Base-by-base conservation (phyloP, 2,113 vertebrate genomes). In the Cyanistes caeruleus region DNA sequence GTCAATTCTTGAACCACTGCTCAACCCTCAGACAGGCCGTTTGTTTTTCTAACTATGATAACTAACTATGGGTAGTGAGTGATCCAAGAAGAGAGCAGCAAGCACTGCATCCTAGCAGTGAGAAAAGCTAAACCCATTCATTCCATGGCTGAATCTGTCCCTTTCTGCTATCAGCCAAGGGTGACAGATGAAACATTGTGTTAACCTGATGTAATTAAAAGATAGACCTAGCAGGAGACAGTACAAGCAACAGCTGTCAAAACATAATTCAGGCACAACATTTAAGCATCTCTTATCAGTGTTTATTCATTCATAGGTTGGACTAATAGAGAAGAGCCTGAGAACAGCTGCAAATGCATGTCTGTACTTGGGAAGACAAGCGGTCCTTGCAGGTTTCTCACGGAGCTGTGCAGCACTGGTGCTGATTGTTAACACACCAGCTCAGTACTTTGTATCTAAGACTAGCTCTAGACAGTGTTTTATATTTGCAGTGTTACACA, bases 191-290 rank as follows among this genome's bases (percentile, higher is more conserved):
- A 95, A 90, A 95, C 90, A 89, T 22, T 64, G 65, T 87, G 88
- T 84, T 87, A 93, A 93, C 73, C 52, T 87, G 85, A 96, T 96
- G 46, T 76, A 96, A 96, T 96, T 93, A 97, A 92, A 95, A 96
- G 93, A 95, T 51, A 96, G 92, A 69, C 80, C 43, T 64, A 58
- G 58, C 7, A 2, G 69, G 35, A 89, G 56, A 67, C 77, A 84
- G 62, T 37, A 72, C 80, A 90, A 94, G 73, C 0, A 0, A 79
- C 96, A 96, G 86, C 96, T 97, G 96, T 96, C 96, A 96, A 96
- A 97, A 96, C 89, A 90, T 7, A 69, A 72, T 49, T 67, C 68
- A 68, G 76, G 65, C 53, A 58, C 83, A 93, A 79, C 83, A 87
- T 94, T 96, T 93, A 92, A 89, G 80, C 0, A 0, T 22, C 58